phyloP scores from a whole-genome alignment of 1,140 invertebrate species.

The Heliothis subflexa region DNA sequence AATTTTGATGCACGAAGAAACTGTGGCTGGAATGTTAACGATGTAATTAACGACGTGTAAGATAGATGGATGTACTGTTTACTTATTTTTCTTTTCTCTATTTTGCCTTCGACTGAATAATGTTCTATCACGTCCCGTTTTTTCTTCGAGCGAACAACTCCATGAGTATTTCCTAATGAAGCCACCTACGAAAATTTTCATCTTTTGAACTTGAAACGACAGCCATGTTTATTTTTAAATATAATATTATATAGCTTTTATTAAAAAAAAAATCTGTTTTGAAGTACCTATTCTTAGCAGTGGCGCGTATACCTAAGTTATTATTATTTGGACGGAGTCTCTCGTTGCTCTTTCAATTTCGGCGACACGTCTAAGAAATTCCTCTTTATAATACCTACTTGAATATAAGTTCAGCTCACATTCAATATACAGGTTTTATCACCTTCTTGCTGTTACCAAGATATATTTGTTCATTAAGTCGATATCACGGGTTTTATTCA shows the following conservation, averaged over 20 bases:
- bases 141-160: neutral
- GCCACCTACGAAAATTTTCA: neutral
- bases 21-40: conserved; percentile 12
- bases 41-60: neutral
- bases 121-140: neutral
- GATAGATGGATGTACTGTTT: neutral
- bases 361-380: no score
- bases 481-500: neutral
- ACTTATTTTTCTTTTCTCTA: neutral
- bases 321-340: neutral
- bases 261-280: neutral
- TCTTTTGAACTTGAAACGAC: neutral
- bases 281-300: neutral
- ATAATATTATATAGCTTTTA: neutral
- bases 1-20: conserved; percentile 11
- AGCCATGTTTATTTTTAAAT: neutral
- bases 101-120: neutral
- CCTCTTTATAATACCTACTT: no score
- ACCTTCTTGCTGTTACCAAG: no score
- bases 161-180: neutral
- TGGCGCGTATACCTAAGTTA: neutral
- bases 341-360: neutral
- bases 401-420: no score
- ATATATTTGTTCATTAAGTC: no score
- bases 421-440: no score